These are phyloP conservation scores for Frankliniella intonsa DNA, from an alignment of 2,888 invertebrate genomes.

Conservation along the genomic window DNA sequence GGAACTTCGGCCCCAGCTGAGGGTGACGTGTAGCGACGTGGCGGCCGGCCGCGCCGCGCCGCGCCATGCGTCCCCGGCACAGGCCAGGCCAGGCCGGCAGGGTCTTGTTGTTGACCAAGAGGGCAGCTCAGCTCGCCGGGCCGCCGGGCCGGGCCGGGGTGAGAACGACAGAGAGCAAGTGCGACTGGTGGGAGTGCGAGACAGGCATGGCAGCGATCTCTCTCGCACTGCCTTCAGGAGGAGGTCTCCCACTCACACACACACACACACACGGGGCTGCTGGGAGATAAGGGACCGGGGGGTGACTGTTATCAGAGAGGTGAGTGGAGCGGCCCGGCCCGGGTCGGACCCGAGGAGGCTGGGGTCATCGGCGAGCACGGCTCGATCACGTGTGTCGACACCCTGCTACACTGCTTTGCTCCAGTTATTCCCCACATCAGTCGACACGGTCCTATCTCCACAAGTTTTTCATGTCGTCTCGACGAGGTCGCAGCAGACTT, in stretches of 20 bases:
- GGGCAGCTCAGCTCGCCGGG: too few relatives aligned
- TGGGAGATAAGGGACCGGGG: not conserved
- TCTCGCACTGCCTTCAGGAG: not conserved
- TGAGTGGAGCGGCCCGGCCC: not conserved
- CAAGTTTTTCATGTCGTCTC: too few relatives aligned
- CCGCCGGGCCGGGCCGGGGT: too few relatives aligned
- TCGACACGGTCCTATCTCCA: too few relatives aligned
- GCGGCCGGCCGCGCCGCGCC: too few relatives aligned
- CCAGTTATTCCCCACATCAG: too few relatives aligned
- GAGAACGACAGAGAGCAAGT: not conserved
- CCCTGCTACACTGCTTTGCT: not conserved
- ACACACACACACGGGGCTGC: too few relatives aligned
- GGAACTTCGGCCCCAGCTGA: too few relatives aligned
- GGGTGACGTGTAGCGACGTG: too few relatives aligned
- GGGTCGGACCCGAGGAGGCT: not conserved
- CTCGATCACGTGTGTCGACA: not conserved
- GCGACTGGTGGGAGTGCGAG: not conserved
- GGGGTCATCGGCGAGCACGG: not conserved
- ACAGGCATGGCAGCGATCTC: not conserved
- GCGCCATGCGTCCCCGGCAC: not conserved
- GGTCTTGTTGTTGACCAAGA: slow-evolving; percentile 6
- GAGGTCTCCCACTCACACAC: not conserved
- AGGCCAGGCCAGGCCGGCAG: not conserved
- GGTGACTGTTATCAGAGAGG: slow-evolving; percentile 16
- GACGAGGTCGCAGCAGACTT: too few relatives aligned